Evolutionary conservation across 2,797 vertebrate species (phyloP).

Genomic region (Tamandua tetradactyla): DNA sequence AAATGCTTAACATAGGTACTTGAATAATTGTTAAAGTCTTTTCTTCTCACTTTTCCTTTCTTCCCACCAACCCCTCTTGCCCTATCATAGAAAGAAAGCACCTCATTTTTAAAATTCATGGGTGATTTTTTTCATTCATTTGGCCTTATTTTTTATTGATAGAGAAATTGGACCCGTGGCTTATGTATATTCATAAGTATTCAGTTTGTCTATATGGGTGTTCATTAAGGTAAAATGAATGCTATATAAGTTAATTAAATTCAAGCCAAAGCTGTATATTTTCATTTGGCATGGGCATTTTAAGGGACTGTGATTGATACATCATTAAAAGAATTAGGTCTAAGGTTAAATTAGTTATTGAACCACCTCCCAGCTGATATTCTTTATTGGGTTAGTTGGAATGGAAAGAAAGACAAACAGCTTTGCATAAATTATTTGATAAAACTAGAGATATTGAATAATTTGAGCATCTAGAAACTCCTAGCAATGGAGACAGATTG

Average conservation of each 20-base stretch:
- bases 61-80: rapidly evolving
- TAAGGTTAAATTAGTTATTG: constrained; percentile 89
- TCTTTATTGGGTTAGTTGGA: constrained; percentile 72
- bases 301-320: constrained; percentile 78
- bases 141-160: not conserved
- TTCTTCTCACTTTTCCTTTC: not conserved
- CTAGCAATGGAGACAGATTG: not conserved
- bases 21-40: too few relatives aligned
- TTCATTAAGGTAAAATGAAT: constrained; percentile 33
- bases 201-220: not conserved
- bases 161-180: not conserved
- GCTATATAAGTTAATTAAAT: constrained; percentile 49
- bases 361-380: constrained; percentile 77
- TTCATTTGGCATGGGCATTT: constrained; percentile 16
- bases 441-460: constrained; percentile 49
- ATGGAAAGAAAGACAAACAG: constrained; percentile 24
- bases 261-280: constrained; percentile 6
- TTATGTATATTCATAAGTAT: not conserved
- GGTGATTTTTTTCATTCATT: not conserved
- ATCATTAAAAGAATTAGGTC: constrained; percentile 82
- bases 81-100: not conserved
- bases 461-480: not conserved
- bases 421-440: constrained; percentile 77
- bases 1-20: not conserved
- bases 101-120: rapidly evolving